Evolutionary conservation across 2,113 vertebrate genomes (phyloP), one percentile per base, ranked within the genome.

Genomic region (Phaethornis superciliosus): DNA sequence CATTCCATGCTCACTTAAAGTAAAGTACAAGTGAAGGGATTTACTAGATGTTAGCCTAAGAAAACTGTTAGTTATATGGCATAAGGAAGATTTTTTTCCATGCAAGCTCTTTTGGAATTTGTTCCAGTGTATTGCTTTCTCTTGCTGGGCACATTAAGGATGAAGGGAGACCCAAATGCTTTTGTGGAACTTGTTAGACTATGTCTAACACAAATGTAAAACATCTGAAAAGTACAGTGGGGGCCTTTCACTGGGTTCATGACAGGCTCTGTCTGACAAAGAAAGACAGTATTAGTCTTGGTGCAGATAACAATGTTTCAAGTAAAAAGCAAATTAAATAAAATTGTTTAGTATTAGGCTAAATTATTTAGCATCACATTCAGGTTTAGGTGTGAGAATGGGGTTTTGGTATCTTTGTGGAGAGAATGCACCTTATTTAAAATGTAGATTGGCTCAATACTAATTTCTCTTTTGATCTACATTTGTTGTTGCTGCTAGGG

Each of bases 401-500:
- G 59, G 37, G 42, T 28, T 42, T 20, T 54, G 32, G 69, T 86
- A 37, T 75, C 86, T 94, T 85, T 67, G 75, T 15, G 30, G 60
- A 83, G 58, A 75, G 23, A 15, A 20, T 23, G 10, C 8, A 24
- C 54, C 84, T 88, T 72, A 40, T 93, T 89, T 85, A 69, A 94
- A 88, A 94, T 55, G 49, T 68, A 84, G 93, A 83, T 49, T 81
- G 52, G 84, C 76, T 93, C 89, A 33, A 28, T 86, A 47, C 26
- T 20, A 62, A 40, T 40, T 40, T 40, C 40, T 40, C 40, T 40
- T 40, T 40, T 40, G 40, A 40, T 40, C 40, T 40, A 40, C 40
- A 40, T 40, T 40, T 40, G 40, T 40, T 40, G 10, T 12, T 81
- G 68, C 76, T 80, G 35, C 30, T 42, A 6, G 55, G 65, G 40